These are phyloP conservation scores for Carposina sasakii DNA, from an alignment of 1,140 invertebrate genomes.

Conservation along the genomic window DNA sequence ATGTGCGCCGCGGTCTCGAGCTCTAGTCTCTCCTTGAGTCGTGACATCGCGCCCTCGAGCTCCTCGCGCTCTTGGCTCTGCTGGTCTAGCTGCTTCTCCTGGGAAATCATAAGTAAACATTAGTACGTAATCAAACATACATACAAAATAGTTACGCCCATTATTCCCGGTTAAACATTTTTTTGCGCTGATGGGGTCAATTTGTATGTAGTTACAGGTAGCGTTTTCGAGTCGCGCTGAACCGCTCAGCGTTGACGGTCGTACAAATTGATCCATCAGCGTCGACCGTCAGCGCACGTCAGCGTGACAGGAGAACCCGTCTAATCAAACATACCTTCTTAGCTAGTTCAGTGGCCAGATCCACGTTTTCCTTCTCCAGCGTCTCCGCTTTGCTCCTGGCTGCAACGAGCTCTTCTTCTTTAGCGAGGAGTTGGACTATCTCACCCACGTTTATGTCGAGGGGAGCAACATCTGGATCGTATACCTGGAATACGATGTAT, in stretches of 20 bases:
- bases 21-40: conserved; percentile 92
- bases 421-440: conserved; percentile 91
- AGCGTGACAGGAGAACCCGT: not conserved
- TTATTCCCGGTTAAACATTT: too few relatives aligned
- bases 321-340: conserved; percentile 77
- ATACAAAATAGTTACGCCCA: too few relatives aligned
- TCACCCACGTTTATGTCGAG: conserved; percentile 94
- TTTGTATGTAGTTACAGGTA: too few relatives aligned
- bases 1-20: conserved; percentile 86
- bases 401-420: conserved; percentile 93
- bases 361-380: conserved; percentile 90
- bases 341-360: conserved; percentile 87
- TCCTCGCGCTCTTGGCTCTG: conserved; percentile 94
- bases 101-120: too few relatives aligned
- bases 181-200: too few relatives aligned
- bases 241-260: too few relatives aligned
- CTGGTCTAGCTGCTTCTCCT: conserved; percentile 92
- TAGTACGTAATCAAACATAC: too few relatives aligned
- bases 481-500: conserved; percentile 53
- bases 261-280: too few relatives aligned
- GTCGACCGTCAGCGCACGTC: too few relatives aligned
- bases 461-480: conserved; percentile 88
- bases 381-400: conserved; percentile 90
- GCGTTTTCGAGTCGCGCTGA: too few relatives aligned
- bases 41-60: conserved; percentile 85